Evolutionary conservation across 2,797 vertebrate genomes (phyloP).

Genomic region (Lophius americanus): DNA sequence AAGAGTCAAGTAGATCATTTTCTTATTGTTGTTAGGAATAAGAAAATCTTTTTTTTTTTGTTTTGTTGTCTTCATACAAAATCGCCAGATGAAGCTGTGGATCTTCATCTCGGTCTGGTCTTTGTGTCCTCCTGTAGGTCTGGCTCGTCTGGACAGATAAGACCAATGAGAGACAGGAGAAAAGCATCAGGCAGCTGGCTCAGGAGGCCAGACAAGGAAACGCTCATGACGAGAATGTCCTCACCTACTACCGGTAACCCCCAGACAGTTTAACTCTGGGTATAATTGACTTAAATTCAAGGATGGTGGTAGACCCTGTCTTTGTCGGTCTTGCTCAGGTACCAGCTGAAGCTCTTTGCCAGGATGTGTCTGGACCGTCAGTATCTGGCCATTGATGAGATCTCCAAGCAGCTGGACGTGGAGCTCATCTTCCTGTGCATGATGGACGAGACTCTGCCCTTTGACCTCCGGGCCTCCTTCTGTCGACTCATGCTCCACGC

Average conservation of each 20-base stretch:
- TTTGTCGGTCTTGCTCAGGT: slow-evolving; percentile 75
- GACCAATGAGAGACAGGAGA: slow-evolving; percentile 89
- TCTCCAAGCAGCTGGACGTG: slow-evolving; percentile 95
- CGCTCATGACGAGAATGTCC: slow-evolving; percentile 91
- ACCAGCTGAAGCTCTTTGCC: slow-evolving; percentile 97
- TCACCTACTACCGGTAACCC: slow-evolving; percentile 94
- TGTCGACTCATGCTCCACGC: slow-evolving; percentile 97
- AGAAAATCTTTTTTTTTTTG: no score
- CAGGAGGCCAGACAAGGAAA: slow-evolving; percentile 95
- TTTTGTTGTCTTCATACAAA: no score
- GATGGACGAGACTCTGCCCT: slow-evolving; percentile 95
- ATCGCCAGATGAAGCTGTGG: not conserved
- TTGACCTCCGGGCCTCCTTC: slow-evolving; percentile 95
- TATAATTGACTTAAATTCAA: not conserved
- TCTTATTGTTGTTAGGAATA: not conserved
- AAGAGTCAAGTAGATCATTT: no score
- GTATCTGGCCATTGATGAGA: slow-evolving; percentile 96
- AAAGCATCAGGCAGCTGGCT: slow-evolving; percentile 92
- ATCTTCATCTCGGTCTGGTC: not conserved
- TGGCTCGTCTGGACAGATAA: slow-evolving; percentile 96
- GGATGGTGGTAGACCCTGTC: not conserved
- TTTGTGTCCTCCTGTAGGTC: slow-evolving; percentile 69
- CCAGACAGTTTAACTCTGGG: not conserved
- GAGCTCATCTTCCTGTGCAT: slow-evolving; percentile 98
- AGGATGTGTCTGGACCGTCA: slow-evolving; percentile 98